These are phyloP conservation scores for Pyralis farinalis DNA, from an alignment of 2,888 invertebrate genomes.

Conservation along the genomic window DNA sequence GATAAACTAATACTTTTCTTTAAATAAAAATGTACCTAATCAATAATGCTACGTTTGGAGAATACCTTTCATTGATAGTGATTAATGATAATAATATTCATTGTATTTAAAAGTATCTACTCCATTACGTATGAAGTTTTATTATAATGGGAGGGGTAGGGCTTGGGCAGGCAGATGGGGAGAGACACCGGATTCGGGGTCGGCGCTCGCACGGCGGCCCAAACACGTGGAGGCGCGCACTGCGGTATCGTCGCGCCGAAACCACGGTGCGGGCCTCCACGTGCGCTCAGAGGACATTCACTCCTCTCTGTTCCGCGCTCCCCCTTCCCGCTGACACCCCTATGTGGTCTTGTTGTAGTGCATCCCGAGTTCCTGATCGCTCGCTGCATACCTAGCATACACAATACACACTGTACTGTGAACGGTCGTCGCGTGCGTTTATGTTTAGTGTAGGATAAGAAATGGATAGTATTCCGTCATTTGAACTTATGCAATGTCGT, in stretches of 20 bases:
- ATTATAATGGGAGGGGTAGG: slow-evolving; percentile 21
- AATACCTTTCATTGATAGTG: no score
- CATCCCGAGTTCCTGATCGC: slow-evolving; percentile 27
- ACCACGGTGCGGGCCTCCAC: slow-evolving; percentile 76
- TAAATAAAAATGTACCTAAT: no score
- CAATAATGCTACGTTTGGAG: no score
- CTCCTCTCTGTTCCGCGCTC: slow-evolving; percentile 40
- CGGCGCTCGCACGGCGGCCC: slow-evolving; percentile 23
- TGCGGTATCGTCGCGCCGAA: slow-evolving; percentile 56
- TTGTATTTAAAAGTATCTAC: no score
- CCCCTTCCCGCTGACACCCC: slow-evolving; percentile 38
- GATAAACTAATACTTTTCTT: no score
- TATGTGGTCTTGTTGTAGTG: slow-evolving; percentile 28
- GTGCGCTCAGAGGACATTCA: slow-evolving; percentile 42
- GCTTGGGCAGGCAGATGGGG: slow-evolving; percentile 33
- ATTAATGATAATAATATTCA: no score
- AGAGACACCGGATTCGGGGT: slow-evolving; percentile 29
- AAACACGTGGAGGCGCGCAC: slow-evolving; percentile 77
- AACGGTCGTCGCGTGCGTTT: slow-evolving; percentile 44
- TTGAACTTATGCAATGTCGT: slow-evolving; percentile 21
- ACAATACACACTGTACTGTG: slow-evolving; percentile 68
- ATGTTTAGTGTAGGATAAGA: no score
- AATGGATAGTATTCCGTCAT: slow-evolving; percentile 40
- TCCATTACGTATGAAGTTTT: not conserved
- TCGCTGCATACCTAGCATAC: slow-evolving; percentile 40